Evolutionary conservation across 1,140 invertebrate species (phyloP), one percentile per base, ranked within the genome.

Genomic region (Xylocopa sonorina): DNA sequence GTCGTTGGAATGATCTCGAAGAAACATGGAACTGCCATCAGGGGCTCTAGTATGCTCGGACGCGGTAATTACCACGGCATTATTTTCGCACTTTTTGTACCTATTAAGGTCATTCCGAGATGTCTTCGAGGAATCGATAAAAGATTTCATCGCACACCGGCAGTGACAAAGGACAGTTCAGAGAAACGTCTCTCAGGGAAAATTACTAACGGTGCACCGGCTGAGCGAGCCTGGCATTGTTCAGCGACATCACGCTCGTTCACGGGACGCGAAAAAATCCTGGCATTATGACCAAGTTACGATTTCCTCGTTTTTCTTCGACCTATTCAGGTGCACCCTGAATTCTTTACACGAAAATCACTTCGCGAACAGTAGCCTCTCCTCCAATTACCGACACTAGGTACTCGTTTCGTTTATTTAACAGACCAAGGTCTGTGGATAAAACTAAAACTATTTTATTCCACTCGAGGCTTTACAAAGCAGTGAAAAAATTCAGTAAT

Each of bases 51-150:
- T 74, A 55, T 64, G 34, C 51, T 48, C 29, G 32, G 48, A 55
- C 51, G 51, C 71, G 27, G 50, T 55, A 80, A 75, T 74, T 80
- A 66, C 32, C 21, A 41, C 48, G 34, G 14, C 55, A 69, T 69
- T 69, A 77, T 67, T 77, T 77, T 75, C 50, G 43, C 64, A 69
- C 53, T 77, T 77, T 77, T 77, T 73, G 50, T 60, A 29, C 46
- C 58, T 73, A 74, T 79, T 67, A 79, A 64, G 50, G 51, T 66
- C 67, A 62, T 64, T 76, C 64, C 48, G 14, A 69, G 81, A 80
- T 76, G 73, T 77, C 73, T 83, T 80, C 53, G 63, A 24, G 55
- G 84, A 80, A 82, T 83, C 77, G 76, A 85, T 85, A 81, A 64
- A 84, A 81, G 72, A 83, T 78, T 80, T 84, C 81, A 78, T 80